Conservation (phyloP, 2,888 invertebrate species). For the Asteroscopus sphinx region DNA sequence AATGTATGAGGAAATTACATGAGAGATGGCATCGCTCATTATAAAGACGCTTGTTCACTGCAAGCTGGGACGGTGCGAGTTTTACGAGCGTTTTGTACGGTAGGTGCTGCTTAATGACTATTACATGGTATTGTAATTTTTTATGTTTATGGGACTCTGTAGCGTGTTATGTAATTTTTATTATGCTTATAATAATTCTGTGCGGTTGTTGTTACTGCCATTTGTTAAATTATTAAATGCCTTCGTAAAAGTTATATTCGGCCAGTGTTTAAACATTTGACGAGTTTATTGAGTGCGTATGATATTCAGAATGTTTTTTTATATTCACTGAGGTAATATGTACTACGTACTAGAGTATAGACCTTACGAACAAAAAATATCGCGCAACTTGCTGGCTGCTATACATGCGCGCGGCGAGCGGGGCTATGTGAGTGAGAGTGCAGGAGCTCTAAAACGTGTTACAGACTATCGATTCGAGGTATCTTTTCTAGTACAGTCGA, state of each 20-base stretch:
- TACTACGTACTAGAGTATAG: too few relatives aligned
- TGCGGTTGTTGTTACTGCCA: neutral
- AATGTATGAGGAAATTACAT: conserved; percentile 66
- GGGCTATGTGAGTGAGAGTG: too few relatives aligned
- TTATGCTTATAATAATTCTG: conserved; percentile 20
- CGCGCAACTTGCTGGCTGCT: too few relatives aligned
- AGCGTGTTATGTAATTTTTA: conserved; percentile 28
- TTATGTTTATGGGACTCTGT: conserved; percentile 25
- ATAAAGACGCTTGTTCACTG: conserved; percentile 44
- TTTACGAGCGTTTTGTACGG: conserved; percentile 42
- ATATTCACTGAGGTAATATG: too few relatives aligned
- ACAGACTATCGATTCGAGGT: too few relatives aligned
- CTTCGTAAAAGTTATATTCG: conserved; percentile 8
- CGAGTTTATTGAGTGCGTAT: neutral
- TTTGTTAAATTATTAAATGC: conserved; percentile 5
- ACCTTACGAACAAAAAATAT: too few relatives aligned
- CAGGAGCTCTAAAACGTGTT: too few relatives aligned
- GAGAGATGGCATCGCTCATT: conserved; percentile 44
- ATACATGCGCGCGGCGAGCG: too few relatives aligned
- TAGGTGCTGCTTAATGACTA: conserved; percentile 36
- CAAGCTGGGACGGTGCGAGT: conserved; percentile 15
- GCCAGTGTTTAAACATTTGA: neutral
- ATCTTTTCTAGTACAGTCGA: too few relatives aligned
- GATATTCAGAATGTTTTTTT: neutral
- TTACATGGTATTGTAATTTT: conserved; percentile 38